Evolutionary conservation across 2,113 vertebrate genomes (phyloP).

Genomic region (Etheostoma cragini): DNA sequence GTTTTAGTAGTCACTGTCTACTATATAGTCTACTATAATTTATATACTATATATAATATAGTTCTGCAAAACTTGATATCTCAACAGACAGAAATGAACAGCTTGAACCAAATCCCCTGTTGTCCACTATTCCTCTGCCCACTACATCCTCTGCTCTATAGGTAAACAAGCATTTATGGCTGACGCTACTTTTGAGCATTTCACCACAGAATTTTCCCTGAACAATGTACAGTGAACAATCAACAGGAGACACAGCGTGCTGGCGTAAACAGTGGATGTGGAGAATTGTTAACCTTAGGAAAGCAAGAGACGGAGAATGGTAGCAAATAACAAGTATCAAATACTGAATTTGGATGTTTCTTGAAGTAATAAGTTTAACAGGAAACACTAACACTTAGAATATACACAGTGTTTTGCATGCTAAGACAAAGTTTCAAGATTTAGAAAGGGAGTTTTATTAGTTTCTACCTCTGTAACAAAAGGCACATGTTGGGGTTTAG

Average conservation of each 20-base stretch:
- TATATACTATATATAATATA: too few relatives aligned
- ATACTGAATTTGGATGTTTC: neutral
- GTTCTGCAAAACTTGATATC: neutral
- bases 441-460: neutral
- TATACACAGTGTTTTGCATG: neutral
- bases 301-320: neutral
- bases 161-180: neutral
- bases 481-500: neutral
- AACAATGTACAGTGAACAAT: neutral
- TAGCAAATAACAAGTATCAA: too few relatives aligned
- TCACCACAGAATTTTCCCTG: neutral
- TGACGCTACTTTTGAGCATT: neutral
- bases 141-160: neutral
- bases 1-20: neutral
- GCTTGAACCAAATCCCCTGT: neutral
- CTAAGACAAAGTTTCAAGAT: neutral
- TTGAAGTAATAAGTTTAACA: neutral
- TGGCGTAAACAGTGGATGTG: neutral
- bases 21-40: too few relatives aligned
- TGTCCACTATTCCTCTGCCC: neutral
- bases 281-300: neutral
- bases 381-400: neutral
- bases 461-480: neutral
- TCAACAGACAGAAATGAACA: neutral
- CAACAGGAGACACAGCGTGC: neutral